Evolutionary conservation across 2,888 invertebrate genomes (phyloP).

Genomic region (Thyatira batis): DNA sequence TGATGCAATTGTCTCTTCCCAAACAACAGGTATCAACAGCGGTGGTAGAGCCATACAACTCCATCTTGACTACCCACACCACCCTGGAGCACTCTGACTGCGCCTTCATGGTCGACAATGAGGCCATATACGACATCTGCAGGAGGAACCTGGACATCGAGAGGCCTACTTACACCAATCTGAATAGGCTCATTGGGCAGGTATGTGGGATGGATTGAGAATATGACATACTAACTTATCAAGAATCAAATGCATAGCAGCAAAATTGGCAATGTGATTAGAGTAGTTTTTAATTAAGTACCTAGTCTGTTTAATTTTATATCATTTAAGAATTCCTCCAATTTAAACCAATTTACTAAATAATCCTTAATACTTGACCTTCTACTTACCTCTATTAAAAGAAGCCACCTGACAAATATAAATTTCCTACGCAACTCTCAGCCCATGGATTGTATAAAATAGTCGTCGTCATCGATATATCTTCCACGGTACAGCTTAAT

Average conservation of each 20-base stretch:
- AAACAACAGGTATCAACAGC: constrained; percentile 88
- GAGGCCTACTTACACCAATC: constrained; percentile 92
- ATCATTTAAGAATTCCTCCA: too few relatives aligned
- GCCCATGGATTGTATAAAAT: background rate
- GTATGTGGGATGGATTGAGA: constrained; percentile 35
- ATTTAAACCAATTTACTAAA: too few relatives aligned
- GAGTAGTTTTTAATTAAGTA: too few relatives aligned
- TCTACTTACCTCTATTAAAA: too few relatives aligned
- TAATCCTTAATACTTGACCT: too few relatives aligned
- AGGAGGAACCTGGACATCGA: constrained; percentile 93
- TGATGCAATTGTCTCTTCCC: background rate
- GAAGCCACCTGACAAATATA: too few relatives aligned
- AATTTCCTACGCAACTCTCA: background rate
- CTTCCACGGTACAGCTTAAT: too few relatives aligned
- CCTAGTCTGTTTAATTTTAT: too few relatives aligned
- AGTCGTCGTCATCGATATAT: background rate
- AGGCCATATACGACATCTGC: constrained; percentile 94
- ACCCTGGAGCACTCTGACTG: constrained; percentile 94
- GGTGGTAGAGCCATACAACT: constrained; percentile 95
- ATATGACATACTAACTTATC: too few relatives aligned
- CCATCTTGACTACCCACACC: constrained; percentile 95
- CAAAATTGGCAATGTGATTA: too few relatives aligned
- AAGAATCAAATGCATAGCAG: too few relatives aligned
- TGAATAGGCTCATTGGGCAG: constrained; percentile 92
- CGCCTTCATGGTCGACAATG: constrained; percentile 97